A percentile compares a stretch with the other conserved stretches of the same genome.
Conservation (phyloP, 2,113 vertebrate genomes). For the Notarius lentiginosus region DNA sequence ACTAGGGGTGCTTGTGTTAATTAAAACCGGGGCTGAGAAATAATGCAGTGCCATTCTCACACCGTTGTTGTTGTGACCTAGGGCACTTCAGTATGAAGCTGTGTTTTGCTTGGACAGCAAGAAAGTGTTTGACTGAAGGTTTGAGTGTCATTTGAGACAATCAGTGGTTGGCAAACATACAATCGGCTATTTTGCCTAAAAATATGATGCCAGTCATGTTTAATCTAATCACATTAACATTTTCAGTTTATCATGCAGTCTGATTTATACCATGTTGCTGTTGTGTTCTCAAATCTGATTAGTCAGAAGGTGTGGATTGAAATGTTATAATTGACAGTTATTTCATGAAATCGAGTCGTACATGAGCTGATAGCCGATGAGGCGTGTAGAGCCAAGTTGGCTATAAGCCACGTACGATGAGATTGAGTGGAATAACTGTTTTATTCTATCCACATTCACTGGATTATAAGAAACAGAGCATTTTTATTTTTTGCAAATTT, state of each 20-base stretch:
- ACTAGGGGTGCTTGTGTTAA: conserved; percentile 60
- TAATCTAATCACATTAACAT: not conserved
- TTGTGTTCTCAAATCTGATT: not conserved
- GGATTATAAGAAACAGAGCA: no score
- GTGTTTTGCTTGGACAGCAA: conserved; percentile 42
- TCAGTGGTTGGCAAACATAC: no score
- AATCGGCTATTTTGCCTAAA: not conserved
- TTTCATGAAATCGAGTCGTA: no score
- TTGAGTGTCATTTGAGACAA: not conserved
- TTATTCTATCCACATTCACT: no score
- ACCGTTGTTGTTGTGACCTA: conserved; percentile 50
- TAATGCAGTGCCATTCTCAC: conserved; percentile 58
- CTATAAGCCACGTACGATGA: no score
- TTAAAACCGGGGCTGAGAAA: conserved; percentile 65
- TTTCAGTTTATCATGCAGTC: not conserved
- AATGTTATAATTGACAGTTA: no score
- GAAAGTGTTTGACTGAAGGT: not conserved
- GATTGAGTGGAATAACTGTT: no score
- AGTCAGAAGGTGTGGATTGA: not conserved
- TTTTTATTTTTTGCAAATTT: no score
- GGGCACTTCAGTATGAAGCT: conserved; percentile 55
- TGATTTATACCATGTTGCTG: not conserved
- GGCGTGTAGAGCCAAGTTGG: no score
- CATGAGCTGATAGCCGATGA: no score
- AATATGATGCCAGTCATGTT: not conserved